Evolutionary conservation across 2,888 invertebrate genomes (phyloP), one percentile per base, ranked within the genome.

Genomic region (Acrocyrtus sp.): DNA sequence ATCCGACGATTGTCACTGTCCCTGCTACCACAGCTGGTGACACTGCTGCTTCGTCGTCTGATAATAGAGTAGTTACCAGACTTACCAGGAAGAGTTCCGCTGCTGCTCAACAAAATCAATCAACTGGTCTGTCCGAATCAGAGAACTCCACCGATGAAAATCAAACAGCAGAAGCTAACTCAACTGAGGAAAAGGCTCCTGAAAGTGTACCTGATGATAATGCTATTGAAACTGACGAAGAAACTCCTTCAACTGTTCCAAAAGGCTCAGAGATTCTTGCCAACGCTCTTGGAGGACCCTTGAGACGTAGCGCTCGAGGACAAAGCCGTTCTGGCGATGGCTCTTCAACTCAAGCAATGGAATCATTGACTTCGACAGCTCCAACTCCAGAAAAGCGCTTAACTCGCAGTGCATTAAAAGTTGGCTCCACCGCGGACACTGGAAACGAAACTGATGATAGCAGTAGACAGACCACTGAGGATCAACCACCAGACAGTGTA

Each of bases 1-100:
- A 78, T 57, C 79, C 80, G 1, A 78, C 78, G 1, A 77, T 80
- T 58, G 77, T 79, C 0, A 79, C 58, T 50, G 69, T 76, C 57
- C 73, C 78, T 4, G 62, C 66, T 2, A 50, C 17, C 29, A 58
- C 57, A 26, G 57, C 29, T 6, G n/a, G n/a, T n/a, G n/a, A n/a
- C n/a, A 58, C 47, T 8, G 60, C 63, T 43, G n/a, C 53, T 10
- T 19, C 53, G 21, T 48, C 51, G 45, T 51, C 17, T 24, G 45
- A 15, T 8, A 45, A 62, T 39, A 47, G 54, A 26, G n/a, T 63
- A 63, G 56, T 65, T 56, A 61, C 58, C 50, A 60, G 69, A 66
- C 60, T 63, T 53, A 56, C 48, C 10, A 29, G 51, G 58, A 61
- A 54, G n/a, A 68, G 68, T 34, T 72, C 72, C 8, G 51, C 53